Conservation (phyloP, 2,113 vertebrate genomes). For the Pollimyrus isidori region DNA sequence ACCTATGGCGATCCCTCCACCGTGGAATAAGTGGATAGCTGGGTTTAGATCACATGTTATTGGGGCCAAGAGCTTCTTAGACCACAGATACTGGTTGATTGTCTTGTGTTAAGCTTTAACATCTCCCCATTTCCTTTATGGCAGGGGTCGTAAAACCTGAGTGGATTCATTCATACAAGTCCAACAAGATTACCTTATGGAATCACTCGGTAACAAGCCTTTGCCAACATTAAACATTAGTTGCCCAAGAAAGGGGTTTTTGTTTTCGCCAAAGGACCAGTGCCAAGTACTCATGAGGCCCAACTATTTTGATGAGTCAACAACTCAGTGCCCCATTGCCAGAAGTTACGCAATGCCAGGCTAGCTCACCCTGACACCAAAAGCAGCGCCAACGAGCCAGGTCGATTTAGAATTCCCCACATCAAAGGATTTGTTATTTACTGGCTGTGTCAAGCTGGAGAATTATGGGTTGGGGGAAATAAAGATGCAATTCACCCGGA, state of each 20-base stretch:
- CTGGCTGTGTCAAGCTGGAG: neutral
- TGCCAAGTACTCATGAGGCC: slow-evolving; percentile 22
- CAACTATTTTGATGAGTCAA: neutral
- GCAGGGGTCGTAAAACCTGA: neutral
- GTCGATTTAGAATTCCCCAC: neutral
- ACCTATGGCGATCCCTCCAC: neutral
- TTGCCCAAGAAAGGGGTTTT: slow-evolving; percentile 26
- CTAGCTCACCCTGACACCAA: neutral
- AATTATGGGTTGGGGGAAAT: slow-evolving; percentile 1
- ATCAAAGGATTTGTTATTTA: neutral
- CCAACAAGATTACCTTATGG: neutral
- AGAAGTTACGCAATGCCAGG: slow-evolving; percentile 14
- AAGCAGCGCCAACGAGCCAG: slow-evolving; percentile 6
- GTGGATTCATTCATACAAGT: neutral
- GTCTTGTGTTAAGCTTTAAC: neutral
- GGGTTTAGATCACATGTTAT: neutral
- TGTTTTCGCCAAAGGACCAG: slow-evolving; percentile 8
- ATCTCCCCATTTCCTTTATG: neutral
- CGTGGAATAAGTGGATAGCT: neutral
- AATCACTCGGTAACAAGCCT: neutral
- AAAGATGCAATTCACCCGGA: slow-evolving; percentile 27
- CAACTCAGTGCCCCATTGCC: neutral
- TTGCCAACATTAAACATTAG: neutral
- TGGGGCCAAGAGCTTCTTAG: neutral
- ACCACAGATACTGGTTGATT: neutral